Evolutionary conservation across 2,888 invertebrate genomes (phyloP).

Genomic region (Scrobipalpa costella): DNA sequence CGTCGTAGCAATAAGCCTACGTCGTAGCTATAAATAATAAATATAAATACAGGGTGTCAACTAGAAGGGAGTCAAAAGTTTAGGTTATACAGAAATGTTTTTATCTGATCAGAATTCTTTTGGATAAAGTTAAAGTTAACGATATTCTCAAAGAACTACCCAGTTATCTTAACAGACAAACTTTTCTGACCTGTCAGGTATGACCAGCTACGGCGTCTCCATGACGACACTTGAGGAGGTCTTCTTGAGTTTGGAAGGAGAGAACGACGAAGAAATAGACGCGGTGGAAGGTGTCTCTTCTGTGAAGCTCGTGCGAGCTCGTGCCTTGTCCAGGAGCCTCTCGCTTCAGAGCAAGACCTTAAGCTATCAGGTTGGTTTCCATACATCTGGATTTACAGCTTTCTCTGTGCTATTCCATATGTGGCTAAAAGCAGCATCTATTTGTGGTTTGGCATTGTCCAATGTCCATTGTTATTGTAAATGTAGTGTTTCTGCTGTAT

Average conservation of each 20-base stretch:
- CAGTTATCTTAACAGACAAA: background rate
- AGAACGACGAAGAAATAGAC: slow-evolving; percentile 85
- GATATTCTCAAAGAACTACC: too few species aligned
- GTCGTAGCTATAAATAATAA: too few species aligned
- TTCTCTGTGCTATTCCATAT: background rate
- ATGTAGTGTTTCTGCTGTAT: background rate
- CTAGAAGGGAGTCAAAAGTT: too few species aligned
- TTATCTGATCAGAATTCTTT: too few species aligned
- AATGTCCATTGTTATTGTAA: background rate
- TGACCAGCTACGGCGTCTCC: slow-evolving; percentile 92
- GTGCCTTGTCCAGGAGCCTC: slow-evolving; percentile 86
- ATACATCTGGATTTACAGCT: background rate
- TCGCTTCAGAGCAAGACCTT: slow-evolving; percentile 88
- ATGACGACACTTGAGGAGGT: slow-evolving; percentile 95
- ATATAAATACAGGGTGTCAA: too few species aligned
- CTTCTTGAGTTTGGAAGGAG: slow-evolving; percentile 88
- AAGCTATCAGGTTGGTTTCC: slow-evolving; percentile 80
- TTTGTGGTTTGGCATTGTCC: background rate
- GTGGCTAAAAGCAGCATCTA: background rate
- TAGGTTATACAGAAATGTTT: too few species aligned
- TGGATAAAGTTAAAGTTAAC: too few species aligned
- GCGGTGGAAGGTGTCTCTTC: slow-evolving; percentile 87
- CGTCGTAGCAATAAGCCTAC: too few species aligned
- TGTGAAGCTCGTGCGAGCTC: slow-evolving; percentile 86
- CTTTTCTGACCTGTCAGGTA: slow-evolving; percentile 62